phyloP scores from a whole-genome alignment of 2,888 invertebrate species.

The Ernsta delagoae region DNA sequence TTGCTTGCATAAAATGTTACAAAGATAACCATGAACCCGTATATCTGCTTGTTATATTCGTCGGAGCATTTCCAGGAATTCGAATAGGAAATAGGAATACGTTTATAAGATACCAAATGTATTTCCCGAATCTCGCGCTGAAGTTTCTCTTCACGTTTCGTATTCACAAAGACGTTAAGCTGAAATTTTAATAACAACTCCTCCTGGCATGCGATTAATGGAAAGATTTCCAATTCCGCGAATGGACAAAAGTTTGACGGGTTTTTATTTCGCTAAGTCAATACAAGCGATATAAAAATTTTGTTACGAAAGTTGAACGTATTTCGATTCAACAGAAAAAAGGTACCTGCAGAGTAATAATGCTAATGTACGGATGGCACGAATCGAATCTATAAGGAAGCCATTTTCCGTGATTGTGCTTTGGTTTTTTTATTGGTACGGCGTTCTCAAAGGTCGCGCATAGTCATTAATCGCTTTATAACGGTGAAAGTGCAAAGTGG shows the following conservation, averaged over 20 bases:
- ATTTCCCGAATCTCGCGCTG: conserved; percentile 46
- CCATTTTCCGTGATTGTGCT: conserved; percentile 61
- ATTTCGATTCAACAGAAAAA: conserved; percentile 32
- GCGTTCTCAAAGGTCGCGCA: conserved; percentile 65
- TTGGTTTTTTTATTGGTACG: conserved; percentile 66
- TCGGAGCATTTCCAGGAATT: conserved; percentile 6
- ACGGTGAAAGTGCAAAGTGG: conserved; percentile 75
- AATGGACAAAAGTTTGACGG: conserved; percentile 6
- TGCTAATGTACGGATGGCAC: conserved; percentile 38
- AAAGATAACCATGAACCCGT: not conserved
- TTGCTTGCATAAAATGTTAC: no score
- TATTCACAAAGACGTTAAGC: conserved; percentile 40
- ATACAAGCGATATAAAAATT: conserved; percentile 19
- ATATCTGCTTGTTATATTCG: conserved; percentile 13
- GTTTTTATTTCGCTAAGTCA: conserved; percentile 15
- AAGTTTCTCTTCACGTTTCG: conserved; percentile 5
- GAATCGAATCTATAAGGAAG: conserved; percentile 38
- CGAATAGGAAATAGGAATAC: conserved; percentile 43
- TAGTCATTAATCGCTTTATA: conserved; percentile 78
- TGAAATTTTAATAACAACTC: conserved; percentile 38
- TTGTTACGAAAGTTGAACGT: conserved; percentile 22
- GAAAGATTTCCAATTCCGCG: conserved; percentile 2
- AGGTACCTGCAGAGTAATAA: conserved; percentile 17
- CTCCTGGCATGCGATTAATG: not conserved
- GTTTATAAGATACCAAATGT: conserved; percentile 63